Evolutionary conservation across 2,888 invertebrate species (phyloP).

Genomic region (Chrysolina haemoptera): DNA sequence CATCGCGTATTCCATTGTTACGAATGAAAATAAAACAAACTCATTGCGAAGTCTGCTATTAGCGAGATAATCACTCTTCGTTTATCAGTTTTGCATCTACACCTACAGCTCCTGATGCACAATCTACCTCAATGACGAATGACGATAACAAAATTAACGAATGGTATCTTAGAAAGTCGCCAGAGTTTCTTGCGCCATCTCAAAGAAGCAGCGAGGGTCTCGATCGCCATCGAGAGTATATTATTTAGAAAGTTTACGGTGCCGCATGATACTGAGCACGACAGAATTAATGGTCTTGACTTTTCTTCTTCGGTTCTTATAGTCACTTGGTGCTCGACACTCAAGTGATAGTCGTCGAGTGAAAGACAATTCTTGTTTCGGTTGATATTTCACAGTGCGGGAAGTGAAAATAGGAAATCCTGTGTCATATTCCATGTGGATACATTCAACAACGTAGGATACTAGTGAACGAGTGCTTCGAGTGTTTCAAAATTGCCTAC

Average conservation of each 20-base stretch:
- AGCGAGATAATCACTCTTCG: background rate
- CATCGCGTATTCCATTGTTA: background rate
- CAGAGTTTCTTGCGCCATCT: conserved; percentile 37
- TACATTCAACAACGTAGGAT: background rate
- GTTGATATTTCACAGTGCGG: conserved; percentile 22
- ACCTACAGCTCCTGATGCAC: conserved; percentile 9
- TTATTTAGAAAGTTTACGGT: conserved; percentile 40
- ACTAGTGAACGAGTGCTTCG: background rate
- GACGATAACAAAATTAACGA: conserved; percentile 40
- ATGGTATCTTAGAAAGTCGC: conserved; percentile 46
- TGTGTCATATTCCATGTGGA: conserved; percentile 20
- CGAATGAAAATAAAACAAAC: conserved; percentile 3
- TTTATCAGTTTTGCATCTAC: conserved; percentile 20
- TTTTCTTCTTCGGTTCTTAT: conserved; percentile 37
- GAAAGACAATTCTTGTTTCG: conserved; percentile 13
- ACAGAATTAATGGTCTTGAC: conserved; percentile 33
- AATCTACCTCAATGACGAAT: conserved; percentile 32
- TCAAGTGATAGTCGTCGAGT: conserved; percentile 34
- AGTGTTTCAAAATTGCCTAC: conserved; percentile 12
- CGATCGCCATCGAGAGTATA: conserved; percentile 2
- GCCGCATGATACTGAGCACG: conserved; percentile 35
- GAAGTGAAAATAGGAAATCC: conserved; percentile 21
- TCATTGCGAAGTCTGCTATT: conserved; percentile 6
- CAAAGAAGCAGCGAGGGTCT: conserved; percentile 32
- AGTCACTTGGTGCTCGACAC: conserved; percentile 39